phyloP scores from a whole-genome alignment of 2,888 invertebrate species.

The Melolontha melolontha region DNA sequence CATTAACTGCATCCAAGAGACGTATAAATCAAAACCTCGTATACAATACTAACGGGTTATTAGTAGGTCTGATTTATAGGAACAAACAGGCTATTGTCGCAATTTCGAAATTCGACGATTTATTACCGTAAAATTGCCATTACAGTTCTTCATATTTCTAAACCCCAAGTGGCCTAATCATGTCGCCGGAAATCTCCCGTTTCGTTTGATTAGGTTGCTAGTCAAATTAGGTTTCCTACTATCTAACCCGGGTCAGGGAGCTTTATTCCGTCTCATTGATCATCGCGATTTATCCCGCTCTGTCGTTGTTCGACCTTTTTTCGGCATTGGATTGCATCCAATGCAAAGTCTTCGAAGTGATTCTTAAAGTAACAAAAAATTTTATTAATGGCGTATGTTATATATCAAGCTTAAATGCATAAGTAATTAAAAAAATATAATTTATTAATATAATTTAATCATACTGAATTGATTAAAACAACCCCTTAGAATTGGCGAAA shows the following conservation, averaged over 20 bases:
- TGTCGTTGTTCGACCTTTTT: slow-evolving; percentile 11
- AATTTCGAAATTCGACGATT: slow-evolving; percentile 29
- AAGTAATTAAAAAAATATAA: too few relatives aligned
- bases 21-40: slow-evolving; percentile 14
- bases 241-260: slow-evolving; percentile 43
- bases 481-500: too few relatives aligned
- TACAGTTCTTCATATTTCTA: slow-evolving; percentile 40
- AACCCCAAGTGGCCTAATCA: slow-evolving; percentile 53
- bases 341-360: background rate
- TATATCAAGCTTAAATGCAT: too few relatives aligned
- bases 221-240: slow-evolving; percentile 48
- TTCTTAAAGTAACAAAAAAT: too few relatives aligned
- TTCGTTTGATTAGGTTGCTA: slow-evolving; percentile 50
- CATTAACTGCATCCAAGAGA: slow-evolving; percentile 2
- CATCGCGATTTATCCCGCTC: slow-evolving; percentile 36
- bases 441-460: too few relatives aligned
- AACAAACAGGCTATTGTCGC: slow-evolving; percentile 30
- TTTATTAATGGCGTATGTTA: too few relatives aligned
- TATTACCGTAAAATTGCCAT: slow-evolving; percentile 38
- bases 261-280: slow-evolving; percentile 43
- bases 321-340: slow-evolving; percentile 40
- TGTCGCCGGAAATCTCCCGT: slow-evolving; percentile 48
- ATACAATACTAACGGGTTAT: slow-evolving; percentile 1
- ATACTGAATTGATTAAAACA: too few relatives aligned
- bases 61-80: slow-evolving; percentile 3